Evolutionary conservation across 2,113 vertebrate species (phyloP).

Genomic region (Alces alces): DNA sequence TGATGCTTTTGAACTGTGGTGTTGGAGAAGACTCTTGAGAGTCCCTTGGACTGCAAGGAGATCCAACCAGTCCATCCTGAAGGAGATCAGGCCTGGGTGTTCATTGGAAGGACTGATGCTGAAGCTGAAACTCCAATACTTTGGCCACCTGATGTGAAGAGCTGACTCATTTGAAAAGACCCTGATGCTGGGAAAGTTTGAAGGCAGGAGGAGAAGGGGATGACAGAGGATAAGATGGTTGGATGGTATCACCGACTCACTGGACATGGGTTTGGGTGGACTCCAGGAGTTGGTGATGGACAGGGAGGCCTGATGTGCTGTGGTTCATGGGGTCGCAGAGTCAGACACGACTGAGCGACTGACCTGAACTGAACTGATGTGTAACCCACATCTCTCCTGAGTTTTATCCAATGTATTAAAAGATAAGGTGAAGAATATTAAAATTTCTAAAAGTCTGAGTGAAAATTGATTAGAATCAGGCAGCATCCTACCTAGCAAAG

Average conservation of each 20-base stretch:
- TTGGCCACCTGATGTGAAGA: not conserved
- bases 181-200: not conserved
- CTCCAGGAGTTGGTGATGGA: not conserved
- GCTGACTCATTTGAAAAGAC: not conserved
- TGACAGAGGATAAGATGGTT: not conserved
- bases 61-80: not conserved
- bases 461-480: not conserved
- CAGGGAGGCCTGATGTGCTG: not conserved
- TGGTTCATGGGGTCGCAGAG: too few species aligned
- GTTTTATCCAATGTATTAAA: not conserved
- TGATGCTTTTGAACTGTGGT: not conserved
- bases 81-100: not conserved
- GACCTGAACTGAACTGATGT: not conserved
- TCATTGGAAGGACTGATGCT: not conserved
- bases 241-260: accelerated
- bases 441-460: not conserved
- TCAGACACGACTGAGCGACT: accelerated
- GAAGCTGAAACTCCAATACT: not conserved
- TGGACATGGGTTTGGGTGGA: not conserved
- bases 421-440: not conserved
- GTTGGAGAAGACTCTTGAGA: not conserved
- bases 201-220: not conserved
- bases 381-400: not conserved
- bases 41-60: not conserved
- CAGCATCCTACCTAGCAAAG: not conserved